These are phyloP conservation scores for Teleopsis dalmanni DNA, from an alignment of 1,140 invertebrate species.

Conservation along the genomic window DNA sequence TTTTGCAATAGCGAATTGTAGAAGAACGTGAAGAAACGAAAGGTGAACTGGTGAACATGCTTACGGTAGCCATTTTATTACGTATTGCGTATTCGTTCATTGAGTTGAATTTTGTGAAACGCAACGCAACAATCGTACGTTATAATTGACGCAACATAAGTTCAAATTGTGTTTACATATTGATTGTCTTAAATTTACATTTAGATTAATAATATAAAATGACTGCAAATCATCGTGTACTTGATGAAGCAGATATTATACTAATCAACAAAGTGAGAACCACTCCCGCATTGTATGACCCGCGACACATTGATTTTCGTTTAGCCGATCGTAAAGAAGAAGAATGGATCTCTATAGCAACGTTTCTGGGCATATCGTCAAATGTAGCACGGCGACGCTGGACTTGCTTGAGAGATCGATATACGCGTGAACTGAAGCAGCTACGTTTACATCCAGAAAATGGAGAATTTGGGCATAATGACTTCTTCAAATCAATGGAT, in stretches of 20 bases:
- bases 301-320: slow-evolving; percentile 26
- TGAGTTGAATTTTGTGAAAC: too few relatives aligned
- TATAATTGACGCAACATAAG: too few relatives aligned
- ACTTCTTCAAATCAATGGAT: slow-evolving; percentile 37
- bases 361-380: slow-evolving; percentile 23
- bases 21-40: too few relatives aligned
- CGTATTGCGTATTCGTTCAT: too few relatives aligned
- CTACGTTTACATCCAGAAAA: slow-evolving; percentile 26
- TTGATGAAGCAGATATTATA: slow-evolving; percentile 29
- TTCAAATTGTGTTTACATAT: too few relatives aligned
- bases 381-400: slow-evolving; percentile 30
- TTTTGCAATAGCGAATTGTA: too few relatives aligned
- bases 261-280: slow-evolving; percentile 27
- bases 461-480: slow-evolving; percentile 30
- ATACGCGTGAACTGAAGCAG: slow-evolving; percentile 33
- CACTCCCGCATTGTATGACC: slow-evolving; percentile 32
- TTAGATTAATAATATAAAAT: too few relatives aligned
- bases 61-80: too few relatives aligned
- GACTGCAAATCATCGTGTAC: slow-evolving; percentile 20
- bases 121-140: too few relatives aligned
- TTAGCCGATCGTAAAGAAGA: slow-evolving; percentile 32
- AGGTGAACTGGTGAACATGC: too few relatives aligned
- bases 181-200: too few relatives aligned
- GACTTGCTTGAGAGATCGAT: slow-evolving; percentile 34
- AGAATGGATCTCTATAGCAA: slow-evolving; percentile 30